phyloP scores from a whole-genome alignment of 2,888 invertebrate species.

The Norana najaformis region DNA sequence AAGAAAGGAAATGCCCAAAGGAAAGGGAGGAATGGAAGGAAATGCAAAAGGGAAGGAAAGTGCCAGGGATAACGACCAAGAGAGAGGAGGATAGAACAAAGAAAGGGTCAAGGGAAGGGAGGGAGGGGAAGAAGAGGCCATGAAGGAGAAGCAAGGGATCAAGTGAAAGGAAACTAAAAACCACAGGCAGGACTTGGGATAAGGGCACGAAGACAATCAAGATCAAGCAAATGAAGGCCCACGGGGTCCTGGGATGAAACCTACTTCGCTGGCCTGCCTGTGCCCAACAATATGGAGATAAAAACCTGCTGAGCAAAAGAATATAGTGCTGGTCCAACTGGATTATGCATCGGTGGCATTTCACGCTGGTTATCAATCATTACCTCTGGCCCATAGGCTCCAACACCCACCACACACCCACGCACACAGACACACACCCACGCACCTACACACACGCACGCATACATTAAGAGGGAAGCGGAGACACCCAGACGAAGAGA shows the following conservation, averaged over 20 bases:
- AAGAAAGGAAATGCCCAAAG: too few species aligned
- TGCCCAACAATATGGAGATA: neutral
- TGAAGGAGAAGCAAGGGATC: too few species aligned
- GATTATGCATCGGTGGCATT: neutral
- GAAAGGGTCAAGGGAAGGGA: too few species aligned
- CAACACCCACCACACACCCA: neutral
- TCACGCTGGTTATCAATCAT: neutral
- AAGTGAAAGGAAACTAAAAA: neutral
- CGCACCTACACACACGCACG: neutral
- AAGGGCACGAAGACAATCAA: neutral
- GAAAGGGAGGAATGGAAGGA: neutral
- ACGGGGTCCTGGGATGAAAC: neutral
- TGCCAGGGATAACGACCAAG: too few species aligned
- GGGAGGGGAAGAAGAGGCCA: too few species aligned
- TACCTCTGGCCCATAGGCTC: neutral
- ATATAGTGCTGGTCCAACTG: neutral
- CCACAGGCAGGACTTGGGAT: neutral
- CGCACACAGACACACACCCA: neutral
- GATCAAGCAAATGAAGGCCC: neutral
- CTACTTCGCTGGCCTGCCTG: neutral
- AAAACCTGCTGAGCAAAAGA: neutral
- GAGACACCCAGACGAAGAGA: neutral
- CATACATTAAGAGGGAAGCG: neutral
- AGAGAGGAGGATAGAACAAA: too few species aligned
- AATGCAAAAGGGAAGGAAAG: neutral